A percentile compares a stretch with the other conserved stretches of the same genome.
Conservation (phyloP, 2,797 vertebrate genomes). For the Phylloscopus collybita region DNA sequence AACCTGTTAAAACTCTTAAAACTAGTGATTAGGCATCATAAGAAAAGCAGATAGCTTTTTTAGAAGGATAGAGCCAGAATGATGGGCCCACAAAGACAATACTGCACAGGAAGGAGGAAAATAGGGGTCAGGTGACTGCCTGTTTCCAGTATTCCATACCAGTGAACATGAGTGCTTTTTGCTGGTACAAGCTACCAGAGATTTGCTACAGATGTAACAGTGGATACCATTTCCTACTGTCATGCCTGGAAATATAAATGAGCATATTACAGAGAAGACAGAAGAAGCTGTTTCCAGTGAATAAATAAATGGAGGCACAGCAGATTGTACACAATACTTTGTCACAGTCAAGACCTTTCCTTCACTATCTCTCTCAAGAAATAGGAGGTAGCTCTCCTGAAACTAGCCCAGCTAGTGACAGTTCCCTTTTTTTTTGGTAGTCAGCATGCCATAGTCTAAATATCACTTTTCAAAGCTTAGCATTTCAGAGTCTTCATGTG, state of each 20-base stretch:
- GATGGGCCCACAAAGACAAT: not conserved
- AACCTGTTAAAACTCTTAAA: not conserved
- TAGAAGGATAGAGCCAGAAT: not conserved
- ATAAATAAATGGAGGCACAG: not conserved
- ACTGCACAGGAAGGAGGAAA: not conserved
- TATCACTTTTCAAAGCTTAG: not conserved
- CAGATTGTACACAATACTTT: not conserved
- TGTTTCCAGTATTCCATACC: not conserved
- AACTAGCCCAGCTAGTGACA: not conserved
- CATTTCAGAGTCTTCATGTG: not conserved
- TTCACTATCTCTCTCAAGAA: not conserved
- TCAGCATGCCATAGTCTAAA: not conserved
- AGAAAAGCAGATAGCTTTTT: not conserved
- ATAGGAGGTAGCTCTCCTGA: not conserved
- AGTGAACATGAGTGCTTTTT: not conserved
- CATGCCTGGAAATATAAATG: not conserved
- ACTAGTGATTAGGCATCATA: fast-evolving
- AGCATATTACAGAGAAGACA: not conserved
- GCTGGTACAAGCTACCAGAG: not conserved
- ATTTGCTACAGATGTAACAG: not conserved
- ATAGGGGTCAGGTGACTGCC: not conserved
- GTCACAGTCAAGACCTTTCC: not conserved
- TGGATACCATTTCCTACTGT: not conserved
- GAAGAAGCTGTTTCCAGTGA: not conserved
- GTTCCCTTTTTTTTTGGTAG: not conserved